Evolutionary conservation across 2,797 vertebrate genomes (phyloP), one percentile per base, ranked within the genome.

Genomic region (Fistularia commersonii): DNA sequence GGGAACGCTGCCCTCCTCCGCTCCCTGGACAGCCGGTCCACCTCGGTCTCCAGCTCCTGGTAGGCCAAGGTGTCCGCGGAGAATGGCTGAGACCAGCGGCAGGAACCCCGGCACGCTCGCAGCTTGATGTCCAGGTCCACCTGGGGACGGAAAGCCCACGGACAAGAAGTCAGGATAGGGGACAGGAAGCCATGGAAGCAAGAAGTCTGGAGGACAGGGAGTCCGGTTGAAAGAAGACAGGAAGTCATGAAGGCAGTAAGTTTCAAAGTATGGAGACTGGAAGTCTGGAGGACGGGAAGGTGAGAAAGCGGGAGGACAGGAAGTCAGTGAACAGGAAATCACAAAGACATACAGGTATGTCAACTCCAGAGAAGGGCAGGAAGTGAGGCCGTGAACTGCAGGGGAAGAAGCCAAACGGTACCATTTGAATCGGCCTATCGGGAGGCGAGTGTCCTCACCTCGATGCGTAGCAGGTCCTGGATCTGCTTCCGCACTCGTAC

Each of bases 41-140:
- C 70, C 46, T 90, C 80, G 42, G 73, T 84, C 55, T 83, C 85
- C 35, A 95, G 88, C 1, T 49, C 54, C 36, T 81, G 64, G 0
- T 91, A 92, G 62, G 74, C 69, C 10, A 68, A 69, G 8, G 77
- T 83, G 76, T 93, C 81, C 23, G 92, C n/a, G 0, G 69, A 42
- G 69, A 87, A 92, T 1, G 64, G 64, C 47, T 86, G 69, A 48
- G 64, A 51, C 14, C 63, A 85, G 40, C 60, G 83, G 69, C 96
- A 98, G 11, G 90, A 93, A 38, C 96, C 95, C 45, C 62, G 77
- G 74, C 96, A 98, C 58, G 89, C 67, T 50, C 92, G 87, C 48
- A 98, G 87, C 78, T 92, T 94, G 66, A 97, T 92, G 74, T 95
- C 94, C 65, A 93, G 72, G 66, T 98, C 95, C 84, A 97, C 93